Evolutionary conservation across 1,140 invertebrate genomes (phyloP).

Genomic region (Zaprionus lachaisei): DNA sequence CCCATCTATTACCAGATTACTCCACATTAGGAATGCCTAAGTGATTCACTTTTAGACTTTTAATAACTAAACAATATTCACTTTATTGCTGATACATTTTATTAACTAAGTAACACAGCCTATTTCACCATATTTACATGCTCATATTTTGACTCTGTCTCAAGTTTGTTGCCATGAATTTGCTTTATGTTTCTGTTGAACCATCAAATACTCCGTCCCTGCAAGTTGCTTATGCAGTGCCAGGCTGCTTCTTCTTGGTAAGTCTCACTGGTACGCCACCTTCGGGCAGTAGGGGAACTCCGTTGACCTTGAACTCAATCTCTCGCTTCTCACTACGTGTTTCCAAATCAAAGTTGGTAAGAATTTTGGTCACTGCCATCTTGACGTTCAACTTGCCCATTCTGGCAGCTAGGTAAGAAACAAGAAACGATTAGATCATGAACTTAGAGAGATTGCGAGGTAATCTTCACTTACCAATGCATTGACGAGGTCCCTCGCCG

Average conservation of each 20-base stretch:
- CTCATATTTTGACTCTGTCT: background rate
- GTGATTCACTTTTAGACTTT: too few relatives aligned
- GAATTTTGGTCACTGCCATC: constrained; percentile 66
- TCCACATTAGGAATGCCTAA: too few relatives aligned
- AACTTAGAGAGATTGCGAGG: too few relatives aligned
- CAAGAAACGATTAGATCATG: background rate
- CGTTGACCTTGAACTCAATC: constrained; percentile 52
- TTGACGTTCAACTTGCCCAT: constrained; percentile 76
- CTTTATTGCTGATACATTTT: background rate
- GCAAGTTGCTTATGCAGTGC: background rate
- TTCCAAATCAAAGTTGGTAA: constrained; percentile 65
- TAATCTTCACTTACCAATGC: constrained; percentile 85
- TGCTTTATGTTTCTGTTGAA: background rate
- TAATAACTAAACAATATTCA: too few relatives aligned
- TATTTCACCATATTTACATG: background rate
- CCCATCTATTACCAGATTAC: too few relatives aligned
- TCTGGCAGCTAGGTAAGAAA: constrained; percentile 47
- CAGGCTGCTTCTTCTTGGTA: constrained; percentile 31
- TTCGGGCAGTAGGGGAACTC: constrained; percentile 54
- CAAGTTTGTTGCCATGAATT: background rate
- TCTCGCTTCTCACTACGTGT: constrained; percentile 34
- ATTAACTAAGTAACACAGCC: background rate
- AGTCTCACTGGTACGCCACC: constrained; percentile 52
- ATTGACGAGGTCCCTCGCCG: constrained; percentile 88
- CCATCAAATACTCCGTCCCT: background rate